These are phyloP conservation scores for Fukomys damarensis DNA, from an alignment of 2,113 vertebrate genomes.

Conservation along the genomic window DNA sequence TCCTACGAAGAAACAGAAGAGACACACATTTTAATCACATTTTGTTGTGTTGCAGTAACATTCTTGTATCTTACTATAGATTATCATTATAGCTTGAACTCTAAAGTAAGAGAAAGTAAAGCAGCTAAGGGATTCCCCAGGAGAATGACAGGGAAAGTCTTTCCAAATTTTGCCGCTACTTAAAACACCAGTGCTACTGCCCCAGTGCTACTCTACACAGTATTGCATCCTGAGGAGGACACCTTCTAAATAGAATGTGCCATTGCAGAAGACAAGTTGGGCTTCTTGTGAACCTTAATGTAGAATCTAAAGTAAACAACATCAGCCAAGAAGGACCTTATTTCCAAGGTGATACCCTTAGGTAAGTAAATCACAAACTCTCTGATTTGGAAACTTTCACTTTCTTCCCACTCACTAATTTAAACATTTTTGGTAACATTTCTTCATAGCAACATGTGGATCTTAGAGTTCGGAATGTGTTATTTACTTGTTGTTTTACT, in stretches of 20 bases:
- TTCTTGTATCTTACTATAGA: neutral
- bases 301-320: neutral
- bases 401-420: neutral
- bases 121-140: neutral
- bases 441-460: neutral
- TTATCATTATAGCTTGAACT: neutral
- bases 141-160: neutral
- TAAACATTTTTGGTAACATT: neutral
- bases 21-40: neutral
- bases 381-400: neutral
- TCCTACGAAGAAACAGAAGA: neutral
- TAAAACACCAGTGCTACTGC: neutral
- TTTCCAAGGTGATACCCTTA: neutral
- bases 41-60: neutral
- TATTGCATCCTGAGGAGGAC: neutral
- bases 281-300: neutral
- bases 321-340: neutral
- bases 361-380: neutral
- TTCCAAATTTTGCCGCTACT: neutral
- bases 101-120: neutral
- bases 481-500: neutral
- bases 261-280: neutral
- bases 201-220: neutral
- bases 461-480: neutral
- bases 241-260: neutral